Evolutionary conservation across 1,140 invertebrate species (phyloP), one percentile per base, ranked within the genome.

Genomic region (Pseudachorutes palmiensis): DNA sequence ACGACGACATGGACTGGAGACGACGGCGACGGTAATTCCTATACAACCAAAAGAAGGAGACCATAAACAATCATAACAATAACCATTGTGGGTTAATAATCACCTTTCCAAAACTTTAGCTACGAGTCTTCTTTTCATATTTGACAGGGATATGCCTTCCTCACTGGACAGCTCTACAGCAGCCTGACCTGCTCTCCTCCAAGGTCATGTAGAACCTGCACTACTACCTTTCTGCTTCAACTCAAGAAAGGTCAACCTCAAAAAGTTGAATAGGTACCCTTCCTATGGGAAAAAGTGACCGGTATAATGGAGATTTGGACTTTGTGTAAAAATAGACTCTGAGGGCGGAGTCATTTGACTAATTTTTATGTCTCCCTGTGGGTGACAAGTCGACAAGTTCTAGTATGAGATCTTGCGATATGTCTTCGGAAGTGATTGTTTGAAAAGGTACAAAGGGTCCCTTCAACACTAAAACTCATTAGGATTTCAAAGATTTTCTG

Each of bases 391-490:
- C 5, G 5, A 41, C 36, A 41, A 19, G 5, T 19, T 9, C n/a
- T n/a, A n/a, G n/a, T n/a, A 41, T 19, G 5, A 41, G 36, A 41
- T 19, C 5, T 9, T 19, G 36, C 36, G 5, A 41, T 41, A 41
- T 41, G 5, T 19, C 36, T 41, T 41, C 19, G 19, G 19, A 41
- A 41, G 5, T 9, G 36, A 5, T 41, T 41, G 36, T 19, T 41
- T 41, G 5, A 12, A 24, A 55, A 12, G 5, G 24, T 5, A 55
- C 12, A 55, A 22, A 24, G 24, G 24, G 12, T 5, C 51, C 51
- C 51, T 16, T 55, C 51, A 55, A 55, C 51, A 55, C 51, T 24
- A 55, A 55, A 55, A 14, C 51, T 55, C 51, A 55, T 55, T 55
- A 55, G 12, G 5, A 41, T 41, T 41, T 45, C 19, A 19, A 45